A percentile compares a stretch with the other conserved stretches of the same genome.
These are phyloP conservation scores for Eclectus roratus DNA, from an alignment of 2,113 vertebrate species.

Conservation along the genomic window DNA sequence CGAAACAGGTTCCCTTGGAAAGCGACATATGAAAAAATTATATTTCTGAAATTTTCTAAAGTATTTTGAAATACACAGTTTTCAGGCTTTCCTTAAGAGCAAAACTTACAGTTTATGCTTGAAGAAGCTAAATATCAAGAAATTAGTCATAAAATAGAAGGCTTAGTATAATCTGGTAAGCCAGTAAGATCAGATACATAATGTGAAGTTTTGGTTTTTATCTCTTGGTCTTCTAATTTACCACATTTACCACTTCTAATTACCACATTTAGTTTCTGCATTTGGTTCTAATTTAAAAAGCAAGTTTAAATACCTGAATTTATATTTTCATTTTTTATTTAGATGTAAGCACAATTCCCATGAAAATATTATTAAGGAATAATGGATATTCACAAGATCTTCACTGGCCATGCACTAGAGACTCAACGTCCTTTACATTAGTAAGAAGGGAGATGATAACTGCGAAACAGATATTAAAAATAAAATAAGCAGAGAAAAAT, in stretches of 20 bases:
- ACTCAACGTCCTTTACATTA: background rate
- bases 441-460: background rate
- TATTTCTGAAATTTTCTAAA: background rate
- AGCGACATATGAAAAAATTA: background rate
- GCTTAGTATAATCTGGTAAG: background rate
- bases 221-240: background rate
- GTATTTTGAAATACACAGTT: background rate
- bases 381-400: background rate
- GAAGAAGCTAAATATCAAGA: background rate
- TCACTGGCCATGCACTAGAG: background rate
- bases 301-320: background rate
- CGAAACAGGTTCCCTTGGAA: background rate
- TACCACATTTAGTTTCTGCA: background rate
- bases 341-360: background rate
- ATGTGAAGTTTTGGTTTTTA: background rate
- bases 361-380: background rate
- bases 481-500: background rate
- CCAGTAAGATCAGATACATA: background rate
- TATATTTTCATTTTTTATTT: background rate
- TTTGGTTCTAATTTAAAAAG: background rate
- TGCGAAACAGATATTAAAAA: background rate
- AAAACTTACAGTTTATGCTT: background rate
- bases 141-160: background rate
- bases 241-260: background rate
- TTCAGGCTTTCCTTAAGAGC: background rate